phyloP scores from a whole-genome alignment of 2,888 invertebrate species.

The Hemithea aestivaria region DNA sequence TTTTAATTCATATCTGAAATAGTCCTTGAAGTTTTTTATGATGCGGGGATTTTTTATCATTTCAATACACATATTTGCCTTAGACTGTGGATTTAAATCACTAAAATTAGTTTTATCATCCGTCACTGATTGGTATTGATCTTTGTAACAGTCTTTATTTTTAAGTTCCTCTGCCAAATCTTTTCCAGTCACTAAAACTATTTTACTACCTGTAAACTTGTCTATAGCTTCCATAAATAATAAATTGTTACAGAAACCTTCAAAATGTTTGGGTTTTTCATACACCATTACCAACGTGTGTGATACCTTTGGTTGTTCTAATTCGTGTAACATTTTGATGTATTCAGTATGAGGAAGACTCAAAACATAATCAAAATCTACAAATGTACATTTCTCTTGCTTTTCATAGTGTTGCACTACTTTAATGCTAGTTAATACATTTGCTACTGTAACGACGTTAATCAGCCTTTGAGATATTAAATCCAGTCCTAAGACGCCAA shows the following conservation, averaged over 20 bases:
- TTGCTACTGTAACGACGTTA: constrained; percentile 32
- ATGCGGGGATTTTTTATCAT: no score
- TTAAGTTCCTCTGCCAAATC: constrained; percentile 20
- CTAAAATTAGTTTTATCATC: no score
- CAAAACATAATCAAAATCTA: constrained; percentile 38
- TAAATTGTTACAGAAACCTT: constrained; percentile 25
- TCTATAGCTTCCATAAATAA: constrained; percentile 31
- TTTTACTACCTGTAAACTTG: constrained; percentile 23
- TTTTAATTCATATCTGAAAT: no score
- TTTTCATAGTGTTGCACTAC: constrained; percentile 30
- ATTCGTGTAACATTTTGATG: constrained; percentile 33
- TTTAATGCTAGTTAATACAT: constrained; percentile 34
- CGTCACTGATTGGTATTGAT: constrained; percentile 16
- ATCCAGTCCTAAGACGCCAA: constrained; percentile 28
- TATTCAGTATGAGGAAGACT: constrained; percentile 34
- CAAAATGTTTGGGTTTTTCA: constrained; percentile 27
- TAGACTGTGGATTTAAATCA: no score
- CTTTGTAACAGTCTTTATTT: constrained; percentile 7
- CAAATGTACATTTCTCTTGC: constrained; percentile 28
- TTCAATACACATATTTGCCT: no score
- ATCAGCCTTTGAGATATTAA: constrained; percentile 18
- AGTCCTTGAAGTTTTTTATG: no score
- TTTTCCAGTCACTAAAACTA: constrained; percentile 31
- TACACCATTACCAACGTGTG: constrained; percentile 33
- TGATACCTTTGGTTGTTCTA: constrained; percentile 24